Conservation (phyloP, 1,140 invertebrate genomes). For the Oryzaephilus surinamensis region DNA sequence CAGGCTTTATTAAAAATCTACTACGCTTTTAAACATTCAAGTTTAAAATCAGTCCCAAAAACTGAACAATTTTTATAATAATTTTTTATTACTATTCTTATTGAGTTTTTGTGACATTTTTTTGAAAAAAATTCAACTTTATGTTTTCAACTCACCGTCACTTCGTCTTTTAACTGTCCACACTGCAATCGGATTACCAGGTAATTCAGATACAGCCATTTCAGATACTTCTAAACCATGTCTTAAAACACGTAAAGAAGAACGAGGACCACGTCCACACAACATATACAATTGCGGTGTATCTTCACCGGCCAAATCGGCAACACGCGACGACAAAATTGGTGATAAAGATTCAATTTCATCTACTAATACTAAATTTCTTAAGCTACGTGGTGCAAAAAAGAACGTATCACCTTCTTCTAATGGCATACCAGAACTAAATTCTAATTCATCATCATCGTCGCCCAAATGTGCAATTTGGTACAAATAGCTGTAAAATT, state of each 20-base stretch:
- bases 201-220: constrained; percentile 98
- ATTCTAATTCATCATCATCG: constrained; percentile 98
- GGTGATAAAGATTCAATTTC: constrained; percentile 96
- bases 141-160: constrained; percentile 64
- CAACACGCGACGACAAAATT: constrained; percentile 75
- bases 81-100: too few species aligned
- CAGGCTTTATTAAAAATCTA: constrained; percentile 23
- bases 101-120: too few species aligned
- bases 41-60: not conserved
- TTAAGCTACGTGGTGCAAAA: constrained; percentile 86
- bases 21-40: not conserved
- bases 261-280: constrained; percentile 90
- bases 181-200: constrained; percentile 98
- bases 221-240: constrained; percentile 98
- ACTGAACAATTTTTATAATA: not conserved
- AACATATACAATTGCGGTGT: constrained; percentile 95
- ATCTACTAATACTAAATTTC: constrained; percentile 96
- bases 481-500: constrained; percentile 78
- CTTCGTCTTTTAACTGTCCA: constrained; percentile 96
- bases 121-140: not conserved
- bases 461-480: constrained; percentile 99
- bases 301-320: constrained; percentile 90
- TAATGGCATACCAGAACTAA: constrained; percentile 94
- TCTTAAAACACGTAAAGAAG: constrained; percentile 82
- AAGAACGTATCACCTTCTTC: constrained; percentile 99